Percentiles rank a stretch among this genome's conserved stretches.
phyloP scores from a whole-genome alignment of 2,113 vertebrate species.

The Xyliphius kryptos region DNA sequence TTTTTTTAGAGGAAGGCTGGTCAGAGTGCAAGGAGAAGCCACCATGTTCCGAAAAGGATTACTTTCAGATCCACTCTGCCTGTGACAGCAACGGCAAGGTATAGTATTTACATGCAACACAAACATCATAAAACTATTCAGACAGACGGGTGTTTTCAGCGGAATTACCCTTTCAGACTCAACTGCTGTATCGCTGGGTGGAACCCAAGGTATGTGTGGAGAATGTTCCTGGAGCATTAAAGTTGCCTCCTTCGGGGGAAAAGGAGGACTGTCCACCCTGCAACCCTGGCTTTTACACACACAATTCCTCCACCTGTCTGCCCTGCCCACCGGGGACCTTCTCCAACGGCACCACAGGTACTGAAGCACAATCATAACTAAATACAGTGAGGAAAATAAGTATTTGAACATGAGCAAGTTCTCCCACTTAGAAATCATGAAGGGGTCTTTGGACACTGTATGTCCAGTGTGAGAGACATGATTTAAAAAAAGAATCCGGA shows the following conservation, averaged over 20 bases:
- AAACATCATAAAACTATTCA: background rate
- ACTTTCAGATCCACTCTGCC: constrained; percentile 87
- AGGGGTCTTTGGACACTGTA: too few relatives aligned
- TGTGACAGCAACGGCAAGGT: constrained; percentile 91
- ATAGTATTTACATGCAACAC: constrained; percentile 29
- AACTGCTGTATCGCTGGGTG: constrained; percentile 91
- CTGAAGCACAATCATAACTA: background rate
- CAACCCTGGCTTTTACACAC: constrained; percentile 94
- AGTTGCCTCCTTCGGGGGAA: constrained; percentile 80
- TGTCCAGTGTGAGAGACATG: too few relatives aligned
- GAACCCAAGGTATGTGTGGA: constrained; percentile 91
- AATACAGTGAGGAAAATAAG: too few relatives aligned
- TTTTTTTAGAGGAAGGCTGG: constrained; percentile 77
- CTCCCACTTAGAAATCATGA: too few relatives aligned
- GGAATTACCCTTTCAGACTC: constrained; percentile 66
- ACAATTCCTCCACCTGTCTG: constrained; percentile 81
- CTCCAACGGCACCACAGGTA: constrained; percentile 85
- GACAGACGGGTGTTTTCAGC: background rate
- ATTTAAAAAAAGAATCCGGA: too few relatives aligned
- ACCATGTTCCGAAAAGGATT: constrained; percentile 83
- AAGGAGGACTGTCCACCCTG: constrained; percentile 88
- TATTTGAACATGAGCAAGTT: too few relatives aligned
- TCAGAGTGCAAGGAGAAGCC: constrained; percentile 70
- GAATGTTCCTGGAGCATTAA: constrained; percentile 64
- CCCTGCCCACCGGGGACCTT: constrained; percentile 80